Base-by-base conservation (phyloP, 1,140 invertebrate genomes). In the Drosophila kanapiae region DNA sequence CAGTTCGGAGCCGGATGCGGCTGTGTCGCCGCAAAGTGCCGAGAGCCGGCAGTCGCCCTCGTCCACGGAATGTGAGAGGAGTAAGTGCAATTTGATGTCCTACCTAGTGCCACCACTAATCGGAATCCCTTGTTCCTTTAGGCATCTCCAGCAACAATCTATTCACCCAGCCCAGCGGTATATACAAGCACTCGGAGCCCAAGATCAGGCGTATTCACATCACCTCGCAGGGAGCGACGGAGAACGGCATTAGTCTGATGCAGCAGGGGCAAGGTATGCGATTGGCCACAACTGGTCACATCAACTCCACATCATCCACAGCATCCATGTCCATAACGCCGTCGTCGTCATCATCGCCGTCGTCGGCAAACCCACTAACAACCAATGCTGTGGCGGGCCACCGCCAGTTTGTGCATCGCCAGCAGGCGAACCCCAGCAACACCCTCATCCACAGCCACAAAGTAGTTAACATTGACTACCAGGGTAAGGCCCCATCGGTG, bases 1-100 rank as follows among this genome's bases (percentile, higher is more conserved):
- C 4, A 97, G 96, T 83, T 97, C 96, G 85, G 96, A 97, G 87
- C 96, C 95, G 13, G 96, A 96, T 91, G 95, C 95, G 0, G 96
- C 86, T 10, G 78, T 91, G 13, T 93, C 92, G 6, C 92, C 92
- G 0, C 78, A 80, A 33, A 92, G 88, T 57, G 60, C 42, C 7
- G 92, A 93, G 47, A 92, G 92, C 27, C 67, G 91, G 4, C 92
- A 92, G 49, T 93, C 91, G 23, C 91, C 92, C 14, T 91, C 92
- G 1, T 88, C 86, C 1, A 92, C 91, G 18, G 92, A 93, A 33
- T 87, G 91, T 42, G 92, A 93, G 29, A 68, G 88, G 27, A 88
- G 92, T 93, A 63, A 72, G 91, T 42, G 9, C 0, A 23, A 27
- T 11, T 6, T 31, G 3, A 31, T 31, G 7, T 31, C 2, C 4